A percentile compares a stretch with the other conserved stretches of the same genome.
phyloP scores from a whole-genome alignment of 2,888 invertebrate genomes.

The Caenorhabditis virilis region DNA sequence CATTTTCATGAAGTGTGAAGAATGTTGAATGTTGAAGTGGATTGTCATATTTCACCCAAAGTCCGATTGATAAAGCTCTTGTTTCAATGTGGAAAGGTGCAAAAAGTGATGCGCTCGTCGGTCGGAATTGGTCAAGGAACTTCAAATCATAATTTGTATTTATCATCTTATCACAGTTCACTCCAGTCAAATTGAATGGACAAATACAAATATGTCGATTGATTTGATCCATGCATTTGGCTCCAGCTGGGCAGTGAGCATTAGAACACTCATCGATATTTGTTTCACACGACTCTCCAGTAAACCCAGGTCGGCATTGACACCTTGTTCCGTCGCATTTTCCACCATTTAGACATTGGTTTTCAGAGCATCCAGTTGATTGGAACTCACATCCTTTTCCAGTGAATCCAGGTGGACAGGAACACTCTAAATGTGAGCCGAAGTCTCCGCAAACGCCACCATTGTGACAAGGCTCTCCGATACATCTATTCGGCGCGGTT shows the following conservation, averaged over 20 bases:
- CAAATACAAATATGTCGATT: constrained; percentile 92
- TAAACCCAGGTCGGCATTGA: constrained; percentile 78
- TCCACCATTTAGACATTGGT: constrained; percentile 63
- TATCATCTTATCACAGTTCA: constrained; percentile 89
- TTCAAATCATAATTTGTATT: constrained; percentile 96
- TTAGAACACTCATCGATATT: constrained; percentile 67
- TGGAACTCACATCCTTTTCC: constrained; percentile 52
- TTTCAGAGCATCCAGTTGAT: constrained; percentile 53
- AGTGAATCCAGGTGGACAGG: constrained; percentile 76
- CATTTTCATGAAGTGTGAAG: constrained; percentile 77
- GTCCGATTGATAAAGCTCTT: constrained; percentile 82
- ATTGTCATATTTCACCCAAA: constrained; percentile 95
- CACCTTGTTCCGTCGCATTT: constrained; percentile 74
- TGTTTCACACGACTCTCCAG: constrained; percentile 62
- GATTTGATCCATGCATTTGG: constrained; percentile 65
- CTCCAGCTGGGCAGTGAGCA: constrained; percentile 60
- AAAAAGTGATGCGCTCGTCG: constrained; percentile 88
- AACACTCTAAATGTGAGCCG: constrained; percentile 90
- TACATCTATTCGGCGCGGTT: constrained; percentile 90
- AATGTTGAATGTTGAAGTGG: constrained; percentile 80
- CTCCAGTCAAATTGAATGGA: constrained; percentile 93
- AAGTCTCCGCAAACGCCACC: constrained; percentile 93
- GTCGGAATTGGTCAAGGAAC: constrained; percentile 84
- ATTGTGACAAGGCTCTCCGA: constrained; percentile 92
- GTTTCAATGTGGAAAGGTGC: constrained; percentile 79